These are phyloP conservation scores for Cyanistes caeruleus DNA, from an alignment of 2,113 vertebrate genomes.

Conservation along the genomic window DNA sequence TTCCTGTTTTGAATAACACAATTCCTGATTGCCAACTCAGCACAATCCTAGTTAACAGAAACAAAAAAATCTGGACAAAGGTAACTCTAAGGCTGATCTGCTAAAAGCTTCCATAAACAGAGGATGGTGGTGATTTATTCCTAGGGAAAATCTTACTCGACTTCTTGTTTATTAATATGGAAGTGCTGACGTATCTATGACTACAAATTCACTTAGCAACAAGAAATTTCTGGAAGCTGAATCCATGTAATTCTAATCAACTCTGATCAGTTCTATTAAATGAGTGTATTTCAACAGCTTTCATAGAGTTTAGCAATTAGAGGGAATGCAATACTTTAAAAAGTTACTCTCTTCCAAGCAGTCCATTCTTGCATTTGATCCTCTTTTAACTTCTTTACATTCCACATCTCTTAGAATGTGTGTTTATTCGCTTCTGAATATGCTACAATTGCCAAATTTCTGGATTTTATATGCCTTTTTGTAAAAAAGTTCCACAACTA, in stretches of 20 bases:
- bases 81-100: background rate
- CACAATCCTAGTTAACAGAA: background rate
- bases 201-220: slow-evolving; percentile 24
- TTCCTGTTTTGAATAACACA: background rate
- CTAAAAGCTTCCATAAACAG: background rate
- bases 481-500: background rate
- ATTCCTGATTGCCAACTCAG: background rate
- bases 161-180: background rate
- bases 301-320: background rate
- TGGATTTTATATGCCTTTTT: background rate
- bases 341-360: background rate
- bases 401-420: background rate
- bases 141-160: background rate
- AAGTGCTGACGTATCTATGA: background rate
- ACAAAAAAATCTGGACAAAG: background rate
- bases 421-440: background rate
- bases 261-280: background rate
- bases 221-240: background rate
- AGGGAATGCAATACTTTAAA: background rate
- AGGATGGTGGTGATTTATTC: background rate
- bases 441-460: background rate
- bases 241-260: background rate
- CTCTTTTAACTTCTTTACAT: background rate
- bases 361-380: background rate
- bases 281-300: background rate